Evolutionary conservation across 1,140 invertebrate species (phyloP), one percentile per base, ranked within the genome.

Genomic region (Nomia melanderi): DNA sequence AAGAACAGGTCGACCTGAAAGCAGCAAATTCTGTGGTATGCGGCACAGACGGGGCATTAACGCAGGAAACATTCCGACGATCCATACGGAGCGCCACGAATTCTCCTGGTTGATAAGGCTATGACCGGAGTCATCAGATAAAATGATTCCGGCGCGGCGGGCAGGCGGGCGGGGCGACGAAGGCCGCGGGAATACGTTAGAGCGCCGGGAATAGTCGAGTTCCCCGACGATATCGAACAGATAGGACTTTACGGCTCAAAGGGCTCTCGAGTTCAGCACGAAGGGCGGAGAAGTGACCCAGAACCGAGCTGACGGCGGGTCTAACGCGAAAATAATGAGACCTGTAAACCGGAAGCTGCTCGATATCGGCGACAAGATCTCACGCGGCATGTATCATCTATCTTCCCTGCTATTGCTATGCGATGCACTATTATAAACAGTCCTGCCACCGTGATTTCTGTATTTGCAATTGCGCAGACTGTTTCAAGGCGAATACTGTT

Each of bases 261-360:
- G 75, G 75, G 67, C 67, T 63, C 56, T 71, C 66, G 56, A 74
- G 62, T 66, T 66, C 41, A 47, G 17, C 9, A 50, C 12, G 17
- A 41, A 47, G 53, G 73, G 53, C 54, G 54, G 73, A 59, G 64
- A 76, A 76, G 65, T 76, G 56, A 71, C 39, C 67, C 50, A 81
- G 66, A 71, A 31, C 53, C 47, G 31, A n/a, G 54, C 47, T 77
- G 47, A 77, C 57, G 44, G 79, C 33, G 39, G 56, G 53, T 50
- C 73, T 85, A 86, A 87, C 77, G 72, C 53, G 77, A 85, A 86
- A 85, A 86, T 87, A 86, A 88, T 87, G 77, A 82, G 57, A 72
- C 41, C 67, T 74, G 67, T 79, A 81, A 83, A 85, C 62, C 76
- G 80, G 73, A 82, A 82, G 63, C 71, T 78, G 78, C n/a, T 36